Evolutionary conservation across 2,797 vertebrate species (phyloP), one percentile per base, ranked within the genome.

Genomic region (Artibeus lituratus): DNA sequence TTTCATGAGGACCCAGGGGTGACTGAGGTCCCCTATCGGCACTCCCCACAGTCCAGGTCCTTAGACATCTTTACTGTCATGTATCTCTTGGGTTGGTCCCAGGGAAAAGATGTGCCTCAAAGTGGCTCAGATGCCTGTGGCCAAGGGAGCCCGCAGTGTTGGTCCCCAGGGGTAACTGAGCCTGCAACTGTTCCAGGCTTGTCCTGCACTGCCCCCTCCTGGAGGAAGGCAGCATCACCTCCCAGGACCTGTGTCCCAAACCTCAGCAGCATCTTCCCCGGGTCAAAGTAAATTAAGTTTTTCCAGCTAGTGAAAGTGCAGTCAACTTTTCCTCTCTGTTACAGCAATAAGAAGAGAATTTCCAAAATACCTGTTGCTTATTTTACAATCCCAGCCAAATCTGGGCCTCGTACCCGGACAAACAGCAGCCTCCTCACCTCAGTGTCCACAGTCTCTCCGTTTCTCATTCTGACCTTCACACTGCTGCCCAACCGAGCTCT

Each of bases 171-270:
- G 11, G 21, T 65, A n/a, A 76, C 37, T 4, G 32, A 92, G n/a
- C 80, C 65, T 3, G 2, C 22, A 65, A 5, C 7, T 53, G 39
- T 77, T 95, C 37, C 89, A 91, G 70, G 16, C 57, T 95, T 97
- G 87, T 96, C 94, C 80, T 95, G 80, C 89, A 93, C 80, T 35
- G 53, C 96, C 97, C 94, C 83, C 97, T 97, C 76, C 92, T 96
- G 97, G 96, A 89, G 9, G 72, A 84, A 88, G 19, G 16, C 70
- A 91, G 74, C 73, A 91, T n/a, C 69, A 91, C 29, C 21, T 89
- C 73, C 82, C 49, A 55, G 24, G 42, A 80, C 67, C 15, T 90
- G 42, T 62, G 84, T 19, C 18, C 47, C 18, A 65, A 94, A 88
- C 81, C n/a, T 83, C 21, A 21, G 65, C 44, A 55, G 65, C 44